Conservation (phyloP, 2,797 vertebrate species). For the Sus cebifrons region DNA sequence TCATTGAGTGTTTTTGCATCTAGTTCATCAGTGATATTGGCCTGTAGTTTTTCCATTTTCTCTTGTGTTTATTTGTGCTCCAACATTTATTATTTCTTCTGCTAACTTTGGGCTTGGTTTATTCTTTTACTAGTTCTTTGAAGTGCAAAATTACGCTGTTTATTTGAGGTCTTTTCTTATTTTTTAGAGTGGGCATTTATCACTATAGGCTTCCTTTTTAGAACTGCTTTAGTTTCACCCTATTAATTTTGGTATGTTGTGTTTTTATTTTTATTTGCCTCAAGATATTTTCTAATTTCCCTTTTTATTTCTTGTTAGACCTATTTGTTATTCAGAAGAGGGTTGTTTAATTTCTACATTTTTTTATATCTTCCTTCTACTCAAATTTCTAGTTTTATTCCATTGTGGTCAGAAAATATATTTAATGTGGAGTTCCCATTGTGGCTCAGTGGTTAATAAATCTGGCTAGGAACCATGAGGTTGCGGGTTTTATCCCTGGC, state of each 20-base stretch:
- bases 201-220: not conserved
- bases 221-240: not conserved
- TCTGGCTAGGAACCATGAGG: too few species aligned
- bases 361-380: not conserved
- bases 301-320: not conserved
- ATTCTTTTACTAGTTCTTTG: not conserved
- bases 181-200: not conserved
- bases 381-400: not conserved
- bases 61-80: not conserved
- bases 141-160: not conserved
- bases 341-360: not conserved
- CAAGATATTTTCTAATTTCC: not conserved
- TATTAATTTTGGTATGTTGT: too few species aligned
- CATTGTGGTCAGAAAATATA: not conserved
- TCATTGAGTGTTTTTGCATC: not conserved
- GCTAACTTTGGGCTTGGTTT: not conserved
- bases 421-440: not conserved
- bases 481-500: too few species aligned
- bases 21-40: not conserved
- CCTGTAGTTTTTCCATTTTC: not conserved
- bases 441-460: too few species aligned
- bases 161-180: not conserved
- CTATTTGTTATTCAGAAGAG: not conserved
- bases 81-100: constrained; percentile 2
- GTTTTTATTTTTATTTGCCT: not conserved